Evolutionary conservation across 2,113 vertebrate genomes (phyloP), one percentile per base, ranked within the genome.

Genomic region (Panurus biarmicus): DNA sequence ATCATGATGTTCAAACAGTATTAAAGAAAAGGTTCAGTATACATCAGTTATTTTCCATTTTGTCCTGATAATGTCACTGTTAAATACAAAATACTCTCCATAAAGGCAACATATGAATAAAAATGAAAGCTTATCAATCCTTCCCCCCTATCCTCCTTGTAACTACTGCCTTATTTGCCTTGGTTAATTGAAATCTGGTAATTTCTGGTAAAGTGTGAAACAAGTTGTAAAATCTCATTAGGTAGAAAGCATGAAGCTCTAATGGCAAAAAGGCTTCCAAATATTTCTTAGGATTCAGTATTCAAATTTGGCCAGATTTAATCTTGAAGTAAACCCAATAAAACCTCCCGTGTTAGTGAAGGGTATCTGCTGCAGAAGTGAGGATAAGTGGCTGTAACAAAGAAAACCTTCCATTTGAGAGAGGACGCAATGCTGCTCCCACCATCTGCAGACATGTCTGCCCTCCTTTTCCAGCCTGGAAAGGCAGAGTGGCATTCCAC

Each of bases 131-230:
- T 69, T n/a, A 42, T 21, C 29, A 50, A 38, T 67, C 44, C 6
- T 51, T 45, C 10, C 9, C 25, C 13, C 12, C 21, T 5, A 4
- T 10, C 4, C 3, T 24, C 3, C 14, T 53, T 10, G 1, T 8
- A 76, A 14, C 33, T 50, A 20, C 28, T 2, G 17, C 31, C 12
- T 72, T 26, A 38, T 70, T 80, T 51, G 35, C 28, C 22, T 40
- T 4, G 2, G 8, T 54, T 79, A 81, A 82, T 6, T 29, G 25
- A 85, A 73, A 69, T 47, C 50, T 70, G 70, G 14, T 69, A 0
- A 48, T 29, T 77, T 78, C 24, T 71, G 48, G 8, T 71, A 9
- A 74, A 64, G 48, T 14, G 11, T 16, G n/a, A 79, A 76, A 20
- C 11, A 86, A 48, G 20, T 53, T 51, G 61, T 9, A 35, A 57